Percentiles rank a stretch among this genome's conserved stretches.
Evolutionary conservation across 2,888 invertebrate genomes (phyloP).

Genomic region (Cremastinae sp.): DNA sequence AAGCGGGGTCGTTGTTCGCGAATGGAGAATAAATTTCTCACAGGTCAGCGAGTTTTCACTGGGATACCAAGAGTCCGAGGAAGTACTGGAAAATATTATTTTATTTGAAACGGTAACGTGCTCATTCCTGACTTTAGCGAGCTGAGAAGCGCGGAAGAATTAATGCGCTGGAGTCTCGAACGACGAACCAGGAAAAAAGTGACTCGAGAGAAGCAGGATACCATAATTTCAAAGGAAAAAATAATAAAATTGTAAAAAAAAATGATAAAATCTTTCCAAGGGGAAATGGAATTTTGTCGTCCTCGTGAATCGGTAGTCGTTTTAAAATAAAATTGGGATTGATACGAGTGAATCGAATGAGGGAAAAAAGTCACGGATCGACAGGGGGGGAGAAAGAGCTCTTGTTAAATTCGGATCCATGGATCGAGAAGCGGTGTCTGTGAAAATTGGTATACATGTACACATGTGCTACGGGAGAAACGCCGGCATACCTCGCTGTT

Average conservation of each 20-base stretch:
- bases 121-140: neutral
- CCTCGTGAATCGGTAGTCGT: too few relatives aligned
- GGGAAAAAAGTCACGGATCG: too few relatives aligned
- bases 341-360: too few relatives aligned
- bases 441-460: neutral
- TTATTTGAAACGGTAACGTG: conserved; percentile 12
- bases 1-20: conserved; percentile 20
- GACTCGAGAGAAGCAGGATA: too few relatives aligned
- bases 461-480: conserved; percentile 27
- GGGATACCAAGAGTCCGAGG: conserved; percentile 14
- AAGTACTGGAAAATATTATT: conserved; percentile 2
- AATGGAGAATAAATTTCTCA: conserved; percentile 38
- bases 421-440: conserved; percentile 1
- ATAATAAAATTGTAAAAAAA: too few relatives aligned
- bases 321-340: too few relatives aligned
- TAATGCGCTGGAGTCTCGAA: too few relatives aligned
- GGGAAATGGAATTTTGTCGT: neutral
- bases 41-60: conserved; percentile 34
- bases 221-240: too few relatives aligned
- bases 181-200: too few relatives aligned
- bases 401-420: neutral
- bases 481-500: conserved; percentile 26
- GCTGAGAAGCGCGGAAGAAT: conserved; percentile 13
- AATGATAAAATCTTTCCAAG: too few relatives aligned
- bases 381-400: too few relatives aligned